These are phyloP conservation scores for Hyposoter didymator DNA, from an alignment of 2,888 invertebrate genomes.

Conservation along the genomic window DNA sequence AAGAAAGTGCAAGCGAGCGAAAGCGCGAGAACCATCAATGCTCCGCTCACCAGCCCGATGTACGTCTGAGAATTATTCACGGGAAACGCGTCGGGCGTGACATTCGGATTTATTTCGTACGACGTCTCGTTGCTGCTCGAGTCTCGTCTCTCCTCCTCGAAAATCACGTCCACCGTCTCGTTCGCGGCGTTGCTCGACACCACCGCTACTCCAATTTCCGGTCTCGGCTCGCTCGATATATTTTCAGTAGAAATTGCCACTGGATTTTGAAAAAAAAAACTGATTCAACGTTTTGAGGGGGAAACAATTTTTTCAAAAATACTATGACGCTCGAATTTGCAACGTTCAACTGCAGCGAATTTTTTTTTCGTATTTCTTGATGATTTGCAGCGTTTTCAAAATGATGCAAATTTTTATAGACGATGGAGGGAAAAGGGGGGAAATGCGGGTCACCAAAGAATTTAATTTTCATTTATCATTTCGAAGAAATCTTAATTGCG, in stretches of 20 bases:
- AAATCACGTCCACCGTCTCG: constrained; percentile 69
- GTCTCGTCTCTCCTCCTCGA: constrained; percentile 60
- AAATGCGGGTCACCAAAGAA: too few species aligned
- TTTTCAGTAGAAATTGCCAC: constrained; percentile 70
- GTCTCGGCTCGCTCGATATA: constrained; percentile 70
- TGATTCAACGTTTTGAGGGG: too few species aligned
- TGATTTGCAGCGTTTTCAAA: too few species aligned
- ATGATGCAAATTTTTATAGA: too few species aligned
- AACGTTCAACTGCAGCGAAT: too few species aligned
- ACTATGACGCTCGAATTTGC: too few species aligned
- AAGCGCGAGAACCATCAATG: constrained; percentile 88
- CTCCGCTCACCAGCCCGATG: constrained; percentile 87
- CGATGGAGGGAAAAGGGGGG: too few species aligned
- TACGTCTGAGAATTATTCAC: constrained; percentile 86
- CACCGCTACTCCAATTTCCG: constrained; percentile 71
- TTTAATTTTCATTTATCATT: background rate
- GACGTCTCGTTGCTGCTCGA: constrained; percentile 76
- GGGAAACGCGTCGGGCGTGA: constrained; percentile 86
- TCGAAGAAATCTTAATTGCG: too few species aligned
- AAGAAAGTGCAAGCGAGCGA: constrained; percentile 88
- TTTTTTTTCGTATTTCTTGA: too few species aligned
- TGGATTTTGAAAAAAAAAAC: background rate
- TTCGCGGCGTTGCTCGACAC: constrained; percentile 64
- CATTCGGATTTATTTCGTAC: constrained; percentile 74
- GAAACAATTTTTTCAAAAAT: too few species aligned